phyloP scores from a whole-genome alignment of 2,888 invertebrate genomes.

The Stenodera caucasica region DNA sequence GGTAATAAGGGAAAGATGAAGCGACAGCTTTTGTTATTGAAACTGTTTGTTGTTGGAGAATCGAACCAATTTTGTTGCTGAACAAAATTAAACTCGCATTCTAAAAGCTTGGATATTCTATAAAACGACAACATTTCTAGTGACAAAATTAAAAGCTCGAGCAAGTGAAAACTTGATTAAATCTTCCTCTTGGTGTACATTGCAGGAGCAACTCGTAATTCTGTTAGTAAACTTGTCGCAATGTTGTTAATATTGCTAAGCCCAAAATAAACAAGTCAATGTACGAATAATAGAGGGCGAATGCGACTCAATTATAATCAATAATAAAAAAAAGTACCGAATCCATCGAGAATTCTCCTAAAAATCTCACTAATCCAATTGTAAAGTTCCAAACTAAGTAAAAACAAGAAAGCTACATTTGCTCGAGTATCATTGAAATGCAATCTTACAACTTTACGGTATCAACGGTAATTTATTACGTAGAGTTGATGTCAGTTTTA shows the following conservation, averaged over 20 bases:
- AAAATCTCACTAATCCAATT: neutral
- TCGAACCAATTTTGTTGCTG: too few relatives aligned
- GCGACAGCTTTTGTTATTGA: too few relatives aligned
- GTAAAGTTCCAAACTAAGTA: neutral
- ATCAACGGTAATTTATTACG: neutral
- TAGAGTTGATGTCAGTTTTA: neutral
- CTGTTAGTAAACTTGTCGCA: neutral
- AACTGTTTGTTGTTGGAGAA: too few relatives aligned
- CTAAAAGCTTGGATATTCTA: too few relatives aligned
- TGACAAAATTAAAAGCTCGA: neutral
- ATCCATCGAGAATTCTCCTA: too few relatives aligned
- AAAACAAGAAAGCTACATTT: constrained; percentile 1
- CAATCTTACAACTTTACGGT: neutral
- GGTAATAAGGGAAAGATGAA: too few relatives aligned
- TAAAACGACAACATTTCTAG: too few relatives aligned
- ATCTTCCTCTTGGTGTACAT: neutral
- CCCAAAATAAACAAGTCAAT: neutral
- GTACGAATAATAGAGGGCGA: too few relatives aligned
- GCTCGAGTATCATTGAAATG: constrained; percentile 1
- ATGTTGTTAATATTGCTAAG: neutral
- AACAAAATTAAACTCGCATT: too few relatives aligned
- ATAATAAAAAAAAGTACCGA: too few relatives aligned
- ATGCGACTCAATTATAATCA: too few relatives aligned
- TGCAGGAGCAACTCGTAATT: neutral
- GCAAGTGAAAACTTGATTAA: neutral